Evolutionary conservation across 2,113 vertebrate species (phyloP).

Genomic region (Myotis davidii): DNA sequence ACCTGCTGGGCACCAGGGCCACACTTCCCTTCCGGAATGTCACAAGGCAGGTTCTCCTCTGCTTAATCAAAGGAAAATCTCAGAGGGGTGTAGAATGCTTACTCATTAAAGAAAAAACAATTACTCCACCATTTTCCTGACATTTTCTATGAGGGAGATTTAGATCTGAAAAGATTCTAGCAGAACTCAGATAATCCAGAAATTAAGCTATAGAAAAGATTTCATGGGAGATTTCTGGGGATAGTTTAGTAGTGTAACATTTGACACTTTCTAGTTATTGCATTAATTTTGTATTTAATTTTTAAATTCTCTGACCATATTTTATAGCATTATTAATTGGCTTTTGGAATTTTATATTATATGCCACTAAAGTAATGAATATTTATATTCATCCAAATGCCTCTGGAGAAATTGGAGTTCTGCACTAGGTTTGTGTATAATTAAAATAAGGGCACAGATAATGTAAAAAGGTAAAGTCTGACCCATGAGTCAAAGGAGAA

Average conservation of each 20-base stretch:
- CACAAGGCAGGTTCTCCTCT: background rate
- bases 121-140: background rate
- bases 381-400: background rate
- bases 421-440: background rate
- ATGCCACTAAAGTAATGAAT: background rate
- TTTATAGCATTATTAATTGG: background rate
- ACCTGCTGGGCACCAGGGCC: background rate
- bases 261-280: background rate
- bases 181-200: background rate
- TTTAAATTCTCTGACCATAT: background rate
- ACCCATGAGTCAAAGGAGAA: background rate
- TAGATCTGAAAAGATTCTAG: background rate
- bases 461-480: background rate
- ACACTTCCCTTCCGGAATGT: background rate
- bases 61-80: background rate
- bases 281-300: background rate
- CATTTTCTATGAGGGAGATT: background rate
- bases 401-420: background rate
- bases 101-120: background rate
- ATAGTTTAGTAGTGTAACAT: background rate
- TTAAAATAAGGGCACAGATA: background rate
- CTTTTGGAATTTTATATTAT: background rate
- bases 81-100: background rate
- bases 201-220: background rate
- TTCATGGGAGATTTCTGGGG: background rate